These are phyloP conservation scores for Euleptes europaea DNA, from an alignment of 2,113 vertebrate species.

Conservation along the genomic window DNA sequence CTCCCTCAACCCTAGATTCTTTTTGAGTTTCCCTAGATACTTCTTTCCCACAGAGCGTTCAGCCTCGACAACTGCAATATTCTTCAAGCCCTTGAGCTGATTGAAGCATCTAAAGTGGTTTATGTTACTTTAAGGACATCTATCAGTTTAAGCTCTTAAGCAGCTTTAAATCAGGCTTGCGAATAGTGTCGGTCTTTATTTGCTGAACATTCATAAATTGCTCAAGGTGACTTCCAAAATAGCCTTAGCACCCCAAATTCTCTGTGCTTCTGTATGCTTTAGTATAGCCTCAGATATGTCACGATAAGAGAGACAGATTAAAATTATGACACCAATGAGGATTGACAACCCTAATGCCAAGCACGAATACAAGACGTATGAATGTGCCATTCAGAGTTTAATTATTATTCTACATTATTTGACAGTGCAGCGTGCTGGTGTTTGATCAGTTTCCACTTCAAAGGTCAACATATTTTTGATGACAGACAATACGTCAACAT, in stretches of 20 bases:
- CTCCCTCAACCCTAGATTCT: rapidly evolving
- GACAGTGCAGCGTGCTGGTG: neutral
- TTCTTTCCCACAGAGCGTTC: neutral
- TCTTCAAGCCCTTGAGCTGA: slow-evolving; percentile 20
- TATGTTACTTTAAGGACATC: slow-evolving; percentile 60
- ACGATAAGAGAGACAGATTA: neutral
- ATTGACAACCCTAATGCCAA: neutral
- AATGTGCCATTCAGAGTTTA: neutral
- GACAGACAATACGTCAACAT: neutral
- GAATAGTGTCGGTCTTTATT: slow-evolving; percentile 32
- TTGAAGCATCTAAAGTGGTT: slow-evolving; percentile 55
- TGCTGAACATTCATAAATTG: slow-evolving; percentile 15
- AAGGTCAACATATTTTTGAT: neutral
- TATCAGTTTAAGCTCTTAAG: slow-evolving; percentile 66
- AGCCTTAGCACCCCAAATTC: neutral
- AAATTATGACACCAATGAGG: too few relatives aligned
- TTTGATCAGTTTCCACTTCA: neutral
- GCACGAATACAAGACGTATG: neutral
- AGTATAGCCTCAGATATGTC: neutral
- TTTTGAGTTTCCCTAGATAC: neutral
- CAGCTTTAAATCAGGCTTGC: slow-evolving; percentile 50
- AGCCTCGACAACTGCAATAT: neutral
- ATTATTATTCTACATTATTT: neutral
- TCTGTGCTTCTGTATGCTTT: neutral
- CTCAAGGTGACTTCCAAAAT: slow-evolving; percentile 9